Base-by-base conservation (phyloP, 2,888 invertebrate species). In the Autographa gamma region DNA sequence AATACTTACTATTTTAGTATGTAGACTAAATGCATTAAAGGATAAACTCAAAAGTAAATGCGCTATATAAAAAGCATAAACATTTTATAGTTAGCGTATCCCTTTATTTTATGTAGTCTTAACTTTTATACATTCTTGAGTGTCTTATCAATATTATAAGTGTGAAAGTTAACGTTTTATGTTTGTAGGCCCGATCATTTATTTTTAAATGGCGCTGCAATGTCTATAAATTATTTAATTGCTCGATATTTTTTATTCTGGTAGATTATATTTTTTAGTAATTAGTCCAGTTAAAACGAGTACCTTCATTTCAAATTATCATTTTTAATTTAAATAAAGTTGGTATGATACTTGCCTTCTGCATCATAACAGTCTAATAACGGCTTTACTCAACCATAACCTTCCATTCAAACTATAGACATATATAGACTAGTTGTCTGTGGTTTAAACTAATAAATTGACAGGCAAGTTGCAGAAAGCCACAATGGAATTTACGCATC, bases 401-500 rank as follows among this genome's bases (percentile, higher is more conserved):
- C 25, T 25, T 25, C 25, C 1, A 25, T 25, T 25, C 1, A 25
- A 25, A 25, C 25, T 25, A 25, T 25, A 25, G 25, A 25, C 25
- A 25, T 25, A 25, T 25, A 25, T 25, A 25, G 25, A 25, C 25
- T 25, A 3, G 25, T 25, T 1, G 25, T 25, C 25, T 25, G 25
- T 25, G 25, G 25, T 25, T 48, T 58, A 54, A 64, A 65, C 43
- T 56, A 69, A 73, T 71, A 73, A 72, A 75, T 67, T 38, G 25
- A 66, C 69, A 73, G 64, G 58, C 58, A 56, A 56, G 13, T 32
- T 74, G 66, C 67, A 73, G 77, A 82, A 77, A 82, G 69, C 80
- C 80, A 80, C 80, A 80, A 66, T 74, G 63, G 76, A 79, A 79
- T 81, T 69, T 63, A 52, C 65, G 25, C 71, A 84, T 82, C 71